Percentiles rank a stretch among this genome's conserved stretches.
These are phyloP conservation scores for Metopolophium dirhodum DNA, from an alignment of 1,140 invertebrate species.

Conservation along the genomic window DNA sequence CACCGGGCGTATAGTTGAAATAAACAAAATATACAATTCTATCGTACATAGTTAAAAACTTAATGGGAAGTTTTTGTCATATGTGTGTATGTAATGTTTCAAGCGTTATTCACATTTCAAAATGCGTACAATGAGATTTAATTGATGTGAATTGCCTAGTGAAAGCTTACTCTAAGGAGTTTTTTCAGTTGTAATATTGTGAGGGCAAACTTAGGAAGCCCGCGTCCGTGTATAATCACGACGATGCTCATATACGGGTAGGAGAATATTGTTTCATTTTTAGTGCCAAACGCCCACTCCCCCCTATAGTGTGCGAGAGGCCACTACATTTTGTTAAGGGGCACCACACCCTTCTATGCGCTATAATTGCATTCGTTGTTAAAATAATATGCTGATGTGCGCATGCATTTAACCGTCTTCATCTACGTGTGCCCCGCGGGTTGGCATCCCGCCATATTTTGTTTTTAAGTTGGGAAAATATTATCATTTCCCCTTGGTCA, in stretches of 20 bases:
- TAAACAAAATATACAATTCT: slow-evolving; percentile 23
- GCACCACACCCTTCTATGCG: slow-evolving; percentile 54
- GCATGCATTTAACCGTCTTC: slow-evolving; percentile 52
- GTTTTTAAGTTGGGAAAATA: slow-evolving; percentile 40
- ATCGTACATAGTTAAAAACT: slow-evolving; percentile 1
- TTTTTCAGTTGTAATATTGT: slow-evolving; percentile 17
- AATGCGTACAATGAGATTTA: slow-evolving; percentile 26
- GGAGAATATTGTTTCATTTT: slow-evolving; percentile 56
- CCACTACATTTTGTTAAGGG: slow-evolving; percentile 52
- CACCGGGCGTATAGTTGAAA: neutral
- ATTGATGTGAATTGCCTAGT: slow-evolving; percentile 39
- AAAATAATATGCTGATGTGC: slow-evolving; percentile 28
- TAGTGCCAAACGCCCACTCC: slow-evolving; percentile 56
- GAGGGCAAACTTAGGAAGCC: slow-evolving; percentile 53
- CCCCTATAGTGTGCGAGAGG: slow-evolving; percentile 39
- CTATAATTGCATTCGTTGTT: slow-evolving; percentile 55
- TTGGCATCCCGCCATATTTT: slow-evolving; percentile 36
- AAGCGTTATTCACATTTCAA: slow-evolving; percentile 23
- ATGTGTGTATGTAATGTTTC: neutral
- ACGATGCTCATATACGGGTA: slow-evolving; percentile 49
- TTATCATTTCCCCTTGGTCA: slow-evolving; percentile 29
- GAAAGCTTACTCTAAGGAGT: neutral
- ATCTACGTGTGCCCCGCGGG: slow-evolving; percentile 22
- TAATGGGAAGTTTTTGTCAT: slow-evolving; percentile 8
- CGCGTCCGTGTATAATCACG: slow-evolving; percentile 40